Evolutionary conservation across 2,113 vertebrate species (phyloP).

Genomic region (Perognathus longimembris): DNA sequence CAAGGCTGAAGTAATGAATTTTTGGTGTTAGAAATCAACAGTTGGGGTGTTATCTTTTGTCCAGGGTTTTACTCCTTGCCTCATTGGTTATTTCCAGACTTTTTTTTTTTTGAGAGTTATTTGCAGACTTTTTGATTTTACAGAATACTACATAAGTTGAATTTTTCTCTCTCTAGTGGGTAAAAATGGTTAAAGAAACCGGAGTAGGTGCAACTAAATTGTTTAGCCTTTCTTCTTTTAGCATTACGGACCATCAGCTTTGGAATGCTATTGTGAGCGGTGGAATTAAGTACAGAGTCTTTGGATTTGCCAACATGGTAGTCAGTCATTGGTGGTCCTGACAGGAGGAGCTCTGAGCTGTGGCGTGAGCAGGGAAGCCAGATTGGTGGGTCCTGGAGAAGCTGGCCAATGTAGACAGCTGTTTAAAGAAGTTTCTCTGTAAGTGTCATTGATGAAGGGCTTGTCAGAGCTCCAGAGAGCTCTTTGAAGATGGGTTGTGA

Average conservation of each 20-base stretch:
- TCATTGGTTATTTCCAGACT: background rate
- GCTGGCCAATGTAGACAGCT: background rate
- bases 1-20: background rate
- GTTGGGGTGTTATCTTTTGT: background rate
- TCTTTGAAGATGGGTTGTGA: background rate
- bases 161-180: background rate
- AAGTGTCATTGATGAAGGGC: background rate
- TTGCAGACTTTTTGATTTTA: background rate
- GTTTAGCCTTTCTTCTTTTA: background rate
- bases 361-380: rapidly evolving
- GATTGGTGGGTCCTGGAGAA: background rate
- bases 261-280: background rate
- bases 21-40: background rate
- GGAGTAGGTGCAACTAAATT: background rate
- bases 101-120: slow-evolving; percentile 24
- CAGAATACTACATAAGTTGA: background rate
- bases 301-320: background rate
- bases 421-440: background rate
- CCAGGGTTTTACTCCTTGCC: background rate
- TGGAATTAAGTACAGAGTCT: background rate
- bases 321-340: background rate
- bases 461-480: background rate
- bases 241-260: background rate
- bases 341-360: background rate
- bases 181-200: background rate